These are phyloP conservation scores for Hippolais icterina DNA, from an alignment of 2,113 vertebrate genomes.

Conservation along the genomic window DNA sequence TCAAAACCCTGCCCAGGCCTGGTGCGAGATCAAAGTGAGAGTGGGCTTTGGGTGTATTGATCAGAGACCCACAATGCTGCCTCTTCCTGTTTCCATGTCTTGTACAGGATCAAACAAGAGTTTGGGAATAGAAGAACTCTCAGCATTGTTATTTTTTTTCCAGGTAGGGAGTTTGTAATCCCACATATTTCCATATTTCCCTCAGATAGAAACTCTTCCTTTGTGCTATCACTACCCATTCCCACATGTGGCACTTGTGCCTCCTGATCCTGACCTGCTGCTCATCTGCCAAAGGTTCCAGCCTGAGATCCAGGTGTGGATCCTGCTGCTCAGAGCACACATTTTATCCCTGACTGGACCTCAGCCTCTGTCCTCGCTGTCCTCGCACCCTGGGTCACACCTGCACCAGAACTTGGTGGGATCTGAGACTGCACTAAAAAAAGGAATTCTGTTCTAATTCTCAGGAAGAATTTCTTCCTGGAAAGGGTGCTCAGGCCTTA, in stretches of 20 bases:
- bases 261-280: neutral
- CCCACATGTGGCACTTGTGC: neutral
- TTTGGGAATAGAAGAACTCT: neutral
- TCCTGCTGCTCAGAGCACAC: neutral
- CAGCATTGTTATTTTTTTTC: neutral
- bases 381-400: neutral
- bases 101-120: neutral
- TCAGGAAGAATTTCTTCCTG: neutral
- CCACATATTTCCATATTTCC: neutral
- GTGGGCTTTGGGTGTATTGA: conserved; percentile 37
- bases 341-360: neutral
- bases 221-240: neutral
- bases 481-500: neutral
- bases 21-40: conserved; percentile 39
- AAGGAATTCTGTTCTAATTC: neutral
- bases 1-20: conserved; percentile 47
- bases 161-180: neutral
- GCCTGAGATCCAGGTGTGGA: accelerated
- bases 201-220: neutral
- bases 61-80: neutral
- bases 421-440: neutral
- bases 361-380: neutral
- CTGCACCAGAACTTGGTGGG: neutral
- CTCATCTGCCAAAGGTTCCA: neutral
- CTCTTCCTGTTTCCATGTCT: neutral